These are phyloP conservation scores for Bombycilla garrulus DNA, from an alignment of 2,113 vertebrate genomes.

Conservation along the genomic window DNA sequence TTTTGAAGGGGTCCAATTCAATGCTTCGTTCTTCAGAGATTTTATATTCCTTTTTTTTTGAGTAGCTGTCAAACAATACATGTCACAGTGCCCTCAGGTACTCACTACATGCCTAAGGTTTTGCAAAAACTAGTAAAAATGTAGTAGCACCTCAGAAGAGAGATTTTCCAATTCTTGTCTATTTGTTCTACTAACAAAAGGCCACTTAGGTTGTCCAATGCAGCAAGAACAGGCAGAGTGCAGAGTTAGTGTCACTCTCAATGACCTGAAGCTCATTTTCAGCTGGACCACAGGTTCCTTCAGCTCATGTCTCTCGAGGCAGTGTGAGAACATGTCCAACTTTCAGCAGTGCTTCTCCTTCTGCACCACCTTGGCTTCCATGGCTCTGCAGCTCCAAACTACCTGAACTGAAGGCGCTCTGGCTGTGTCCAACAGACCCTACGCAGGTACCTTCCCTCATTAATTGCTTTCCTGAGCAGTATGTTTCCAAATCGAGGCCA, in stretches of 20 bases:
- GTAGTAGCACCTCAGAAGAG: background rate
- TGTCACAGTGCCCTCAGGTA: background rate
- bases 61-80: background rate
- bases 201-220: background rate
- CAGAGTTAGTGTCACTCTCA: background rate
- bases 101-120: background rate
- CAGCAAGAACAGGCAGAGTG: background rate
- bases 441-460: background rate
- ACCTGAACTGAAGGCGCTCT: accelerated
- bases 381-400: background rate
- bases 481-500: background rate
- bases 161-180: background rate
- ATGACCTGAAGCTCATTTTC: background rate
- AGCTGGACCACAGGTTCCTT: background rate
- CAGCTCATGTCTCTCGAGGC: background rate
- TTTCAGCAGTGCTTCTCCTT: background rate
- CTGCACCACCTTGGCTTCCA: background rate
- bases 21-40: background rate
- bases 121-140: background rate
- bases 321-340: background rate
- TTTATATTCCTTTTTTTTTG: background rate
- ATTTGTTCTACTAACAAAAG: background rate
- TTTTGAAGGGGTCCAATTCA: background rate
- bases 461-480: background rate
- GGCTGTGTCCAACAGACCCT: background rate